A percentile compares a stretch with the other conserved stretches of the same genome.
phyloP scores from a whole-genome alignment of 2,888 invertebrate genomes.

The Dryococelus australis region DNA sequence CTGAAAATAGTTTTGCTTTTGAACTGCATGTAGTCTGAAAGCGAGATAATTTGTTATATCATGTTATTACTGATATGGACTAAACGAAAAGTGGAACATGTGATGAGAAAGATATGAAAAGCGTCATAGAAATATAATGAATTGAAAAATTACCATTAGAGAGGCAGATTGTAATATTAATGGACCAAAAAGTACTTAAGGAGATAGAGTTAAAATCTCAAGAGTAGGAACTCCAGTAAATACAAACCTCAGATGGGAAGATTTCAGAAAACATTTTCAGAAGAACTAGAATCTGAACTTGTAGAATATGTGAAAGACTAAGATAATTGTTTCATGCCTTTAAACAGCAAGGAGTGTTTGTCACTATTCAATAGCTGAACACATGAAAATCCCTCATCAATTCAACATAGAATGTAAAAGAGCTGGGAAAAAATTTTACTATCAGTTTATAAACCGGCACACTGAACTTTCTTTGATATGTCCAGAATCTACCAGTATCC shows the following conservation, averaged over 20 bases:
- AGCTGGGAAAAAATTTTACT: slow-evolving; percentile 47
- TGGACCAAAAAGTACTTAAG: slow-evolving; percentile 36
- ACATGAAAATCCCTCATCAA: slow-evolving; percentile 41
- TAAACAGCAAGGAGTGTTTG: slow-evolving; percentile 42
- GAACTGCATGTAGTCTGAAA: too few species aligned
- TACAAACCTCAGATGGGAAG: slow-evolving; percentile 22
- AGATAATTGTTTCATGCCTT: slow-evolving; percentile 36
- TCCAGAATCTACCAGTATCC: slow-evolving; percentile 29
- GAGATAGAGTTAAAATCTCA: slow-evolving; percentile 23
- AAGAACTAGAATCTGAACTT: slow-evolving; percentile 25
- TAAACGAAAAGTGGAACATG: not conserved
- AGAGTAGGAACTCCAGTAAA: not conserved
- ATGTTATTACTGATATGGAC: too few species aligned
- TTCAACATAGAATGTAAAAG: slow-evolving; percentile 44
- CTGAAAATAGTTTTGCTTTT: too few species aligned
- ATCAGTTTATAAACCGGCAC: slow-evolving; percentile 44
- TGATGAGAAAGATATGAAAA: not conserved
- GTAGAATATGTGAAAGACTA: slow-evolving; percentile 32
- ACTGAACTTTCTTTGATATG: slow-evolving; percentile 24
- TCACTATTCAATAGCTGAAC: slow-evolving; percentile 43
- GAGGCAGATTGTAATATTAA: slow-evolving; percentile 11
- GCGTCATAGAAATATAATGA: not conserved
- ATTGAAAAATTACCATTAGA: slow-evolving; percentile 3
- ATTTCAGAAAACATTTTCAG: slow-evolving; percentile 32
- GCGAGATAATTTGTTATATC: too few species aligned